Percentiles rank a stretch among this genome's conserved stretches.
These are phyloP conservation scores for Excalfactoria chinensis DNA, from an alignment of 2,113 vertebrate genomes.

Conservation along the genomic window DNA sequence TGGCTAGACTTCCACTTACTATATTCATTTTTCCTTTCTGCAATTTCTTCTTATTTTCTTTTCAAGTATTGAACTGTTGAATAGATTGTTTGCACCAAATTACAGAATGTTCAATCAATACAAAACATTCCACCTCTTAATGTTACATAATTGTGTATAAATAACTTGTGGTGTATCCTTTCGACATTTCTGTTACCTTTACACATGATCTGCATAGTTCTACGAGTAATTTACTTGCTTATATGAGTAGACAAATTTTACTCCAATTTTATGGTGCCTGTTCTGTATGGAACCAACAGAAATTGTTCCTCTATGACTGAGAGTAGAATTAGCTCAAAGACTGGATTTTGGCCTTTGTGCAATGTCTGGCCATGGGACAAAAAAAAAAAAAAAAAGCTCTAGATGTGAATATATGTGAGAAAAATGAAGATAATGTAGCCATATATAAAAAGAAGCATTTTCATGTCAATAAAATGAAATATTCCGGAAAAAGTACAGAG, in stretches of 20 bases:
- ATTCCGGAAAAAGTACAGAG: background rate
- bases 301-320: background rate
- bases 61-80: background rate
- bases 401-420: background rate
- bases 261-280: background rate
- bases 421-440: background rate
- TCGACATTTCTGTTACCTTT: background rate
- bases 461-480: slow-evolving; percentile 13
- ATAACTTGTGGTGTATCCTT: background rate
- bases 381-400: background rate
- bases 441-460: background rate
- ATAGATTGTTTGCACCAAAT: background rate
- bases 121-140: background rate
- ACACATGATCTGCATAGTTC: background rate
- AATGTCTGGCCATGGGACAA: background rate
- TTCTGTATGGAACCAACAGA: background rate
- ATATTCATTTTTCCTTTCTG: background rate
- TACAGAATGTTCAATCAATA: background rate
- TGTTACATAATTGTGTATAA: background rate
- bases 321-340: background rate
- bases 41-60: background rate
- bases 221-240: background rate
- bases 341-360: background rate
- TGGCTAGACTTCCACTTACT: background rate
- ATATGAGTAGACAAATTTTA: background rate